phyloP scores from a whole-genome alignment of 2,113 vertebrate genomes.

The Cyphomyrus discorhynchus region DNA sequence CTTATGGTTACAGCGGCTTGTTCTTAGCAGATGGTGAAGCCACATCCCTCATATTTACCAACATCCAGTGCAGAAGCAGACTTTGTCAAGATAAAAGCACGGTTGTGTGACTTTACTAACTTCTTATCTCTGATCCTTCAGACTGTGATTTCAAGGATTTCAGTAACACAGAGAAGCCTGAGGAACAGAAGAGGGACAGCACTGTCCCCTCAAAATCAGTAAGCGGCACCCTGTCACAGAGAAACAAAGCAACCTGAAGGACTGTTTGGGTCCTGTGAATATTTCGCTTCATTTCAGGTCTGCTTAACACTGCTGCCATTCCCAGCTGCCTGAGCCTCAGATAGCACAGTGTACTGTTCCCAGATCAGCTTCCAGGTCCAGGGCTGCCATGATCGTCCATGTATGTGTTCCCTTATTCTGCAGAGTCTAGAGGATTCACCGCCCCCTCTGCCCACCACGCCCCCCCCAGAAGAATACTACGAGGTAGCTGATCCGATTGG shows the following conservation, averaged over 20 bases:
- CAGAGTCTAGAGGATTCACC: slow-evolving; percentile 72
- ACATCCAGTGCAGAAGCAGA: background rate
- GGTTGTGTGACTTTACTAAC: background rate
- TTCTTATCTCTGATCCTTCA: slow-evolving; percentile 36
- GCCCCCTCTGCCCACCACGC: slow-evolving; percentile 79
- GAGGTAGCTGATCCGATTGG: slow-evolving; percentile 93
- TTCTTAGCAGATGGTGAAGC: background rate
- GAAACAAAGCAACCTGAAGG: background rate
- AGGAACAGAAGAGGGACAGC: slow-evolving; percentile 62
- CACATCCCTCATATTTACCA: background rate
- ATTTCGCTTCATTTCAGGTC: background rate
- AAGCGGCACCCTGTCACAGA: slow-evolving; percentile 27
- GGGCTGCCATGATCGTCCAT: background rate
- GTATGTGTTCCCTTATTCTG: slow-evolving; percentile 11
- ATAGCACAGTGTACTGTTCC: background rate
- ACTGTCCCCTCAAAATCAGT: slow-evolving; percentile 55
- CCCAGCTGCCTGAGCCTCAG: background rate
- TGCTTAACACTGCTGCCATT: background rate
- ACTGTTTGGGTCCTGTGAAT: background rate
- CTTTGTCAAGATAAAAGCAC: background rate
- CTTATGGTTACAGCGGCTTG: background rate
- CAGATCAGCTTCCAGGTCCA: background rate
- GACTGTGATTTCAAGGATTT: slow-evolving; percentile 86
- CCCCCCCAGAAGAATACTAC: slow-evolving; percentile 92
- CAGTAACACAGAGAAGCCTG: slow-evolving; percentile 75